Conservation (phyloP, 1,140 invertebrate species). For the Drosophila nigrodunni region DNA sequence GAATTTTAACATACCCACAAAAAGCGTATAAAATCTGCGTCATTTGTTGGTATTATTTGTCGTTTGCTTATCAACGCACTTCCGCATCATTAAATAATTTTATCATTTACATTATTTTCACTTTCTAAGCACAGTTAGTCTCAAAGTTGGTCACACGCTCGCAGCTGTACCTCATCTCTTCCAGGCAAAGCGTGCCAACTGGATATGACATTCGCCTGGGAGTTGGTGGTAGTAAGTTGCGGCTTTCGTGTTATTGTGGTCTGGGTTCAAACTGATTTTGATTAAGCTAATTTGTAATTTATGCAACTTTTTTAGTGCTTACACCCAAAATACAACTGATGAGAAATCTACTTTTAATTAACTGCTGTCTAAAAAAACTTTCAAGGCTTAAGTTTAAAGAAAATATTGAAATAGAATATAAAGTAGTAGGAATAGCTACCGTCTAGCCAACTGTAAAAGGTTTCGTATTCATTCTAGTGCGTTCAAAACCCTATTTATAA, state of each 20-base stretch:
- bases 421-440: too few relatives aligned
- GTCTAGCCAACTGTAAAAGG: too few relatives aligned
- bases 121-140: conserved; percentile 70
- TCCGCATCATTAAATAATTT: conserved; percentile 83
- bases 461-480: too few relatives aligned
- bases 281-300: conserved; percentile 80
- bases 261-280: conserved; percentile 43
- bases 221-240: conserved; percentile 12
- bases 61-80: conserved; percentile 79
- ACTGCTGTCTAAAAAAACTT: conserved; percentile 39
- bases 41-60: conserved; percentile 65
- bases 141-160: conserved; percentile 44
- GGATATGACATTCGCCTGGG: neutral
- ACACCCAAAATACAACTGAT: conserved; percentile 36
- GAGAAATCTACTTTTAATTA: conserved; percentile 73
- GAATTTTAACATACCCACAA: conserved; percentile 2
- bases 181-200: conserved; percentile 6
- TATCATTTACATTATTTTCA: conserved; percentile 82
- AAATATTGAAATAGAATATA: too few relatives aligned
- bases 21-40: conserved; percentile 22
- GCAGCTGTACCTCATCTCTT: conserved; percentile 16
- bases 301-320: conserved; percentile 61
- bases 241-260: conserved; percentile 1
- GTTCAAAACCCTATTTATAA: too few relatives aligned
- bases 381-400: conserved; percentile 2